Percentiles rank a stretch among this genome's conserved stretches.
These are phyloP conservation scores for Neotoxoptera formosana DNA, from an alignment of 1,140 invertebrate species.

Conservation along the genomic window DNA sequence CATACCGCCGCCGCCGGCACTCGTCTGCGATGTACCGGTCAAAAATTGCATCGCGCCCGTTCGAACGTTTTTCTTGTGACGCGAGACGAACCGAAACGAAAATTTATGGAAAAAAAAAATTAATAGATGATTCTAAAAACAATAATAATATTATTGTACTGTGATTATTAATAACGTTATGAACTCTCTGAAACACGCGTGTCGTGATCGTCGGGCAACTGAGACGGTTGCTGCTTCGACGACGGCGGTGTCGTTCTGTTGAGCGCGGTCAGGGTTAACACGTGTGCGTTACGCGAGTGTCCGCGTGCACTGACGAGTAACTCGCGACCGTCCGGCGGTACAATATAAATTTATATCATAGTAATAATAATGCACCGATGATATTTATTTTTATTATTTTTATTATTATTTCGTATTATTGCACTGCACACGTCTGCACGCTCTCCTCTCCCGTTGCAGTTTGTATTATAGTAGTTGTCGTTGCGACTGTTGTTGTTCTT, in stretches of 20 bases:
- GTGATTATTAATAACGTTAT: not conserved
- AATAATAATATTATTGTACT: not conserved
- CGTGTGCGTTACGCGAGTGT: not conserved
- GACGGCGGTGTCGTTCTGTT: constrained; percentile 26
- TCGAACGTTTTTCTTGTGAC: not conserved
- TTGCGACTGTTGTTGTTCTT: not conserved
- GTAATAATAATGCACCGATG: not conserved
- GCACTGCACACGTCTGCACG: not conserved
- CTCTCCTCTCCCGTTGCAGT: not conserved
- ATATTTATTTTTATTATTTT: not conserved
- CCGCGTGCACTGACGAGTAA: not conserved
- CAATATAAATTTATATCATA: not conserved
- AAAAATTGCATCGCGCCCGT: constrained; percentile 54
- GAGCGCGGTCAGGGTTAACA: constrained; percentile 54
- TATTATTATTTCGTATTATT: constrained; percentile 6
- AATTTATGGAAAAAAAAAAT: not conserved
- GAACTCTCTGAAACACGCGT: not conserved
- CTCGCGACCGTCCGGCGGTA: not conserved
- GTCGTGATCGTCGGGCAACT: not conserved
- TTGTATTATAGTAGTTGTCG: too few relatives aligned
- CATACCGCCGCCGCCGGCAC: constrained; percentile 56
- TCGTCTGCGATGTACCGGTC: constrained; percentile 53
- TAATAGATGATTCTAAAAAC: not conserved
- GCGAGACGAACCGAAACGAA: not conserved
- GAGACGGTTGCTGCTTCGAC: not conserved